Conservation (phyloP, 2,113 vertebrate genomes). For the Epinephelus fuscoguttatus region DNA sequence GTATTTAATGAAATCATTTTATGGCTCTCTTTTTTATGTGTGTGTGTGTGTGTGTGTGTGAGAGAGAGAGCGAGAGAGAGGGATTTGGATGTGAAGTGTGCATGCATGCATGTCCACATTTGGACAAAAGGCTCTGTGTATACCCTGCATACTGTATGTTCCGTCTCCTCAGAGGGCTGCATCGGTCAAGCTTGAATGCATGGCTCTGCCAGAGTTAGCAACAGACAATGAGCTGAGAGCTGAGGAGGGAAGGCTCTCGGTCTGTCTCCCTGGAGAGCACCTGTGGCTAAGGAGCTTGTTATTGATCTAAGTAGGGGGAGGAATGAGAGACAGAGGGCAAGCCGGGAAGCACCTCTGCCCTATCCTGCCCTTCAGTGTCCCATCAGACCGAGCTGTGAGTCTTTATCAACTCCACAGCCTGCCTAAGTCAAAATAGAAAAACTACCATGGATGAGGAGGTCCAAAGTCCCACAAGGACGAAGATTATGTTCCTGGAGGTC, state of each 20-base stretch:
- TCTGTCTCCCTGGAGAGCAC: conserved; percentile 62
- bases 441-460: conserved; percentile 6
- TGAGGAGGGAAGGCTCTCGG: conserved; percentile 42
- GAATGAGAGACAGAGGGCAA: conserved; percentile 60
- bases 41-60: background rate
- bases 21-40: background rate
- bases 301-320: conserved; percentile 67
- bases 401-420: conserved; percentile 52
- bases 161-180: conserved; percentile 39
- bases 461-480: background rate
- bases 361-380: conserved; percentile 55
- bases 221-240: conserved; percentile 50
- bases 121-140: conserved; percentile 29
- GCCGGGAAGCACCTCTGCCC: conserved; percentile 66
- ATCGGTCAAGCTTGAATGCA: conserved; percentile 49
- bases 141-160: conserved; percentile 35
- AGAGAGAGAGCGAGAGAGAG: too few relatives aligned
- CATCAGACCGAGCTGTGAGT: conserved; percentile 46
- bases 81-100: background rate
- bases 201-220: conserved; percentile 53
- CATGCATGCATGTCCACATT: conserved; percentile 25
- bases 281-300: conserved; percentile 72
- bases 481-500: background rate
- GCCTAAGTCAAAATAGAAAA: conserved; percentile 17
- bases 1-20: background rate